Evolutionary conservation across 2,888 invertebrate genomes (phyloP).

Genomic region (Drosophila vallismaia): DNA sequence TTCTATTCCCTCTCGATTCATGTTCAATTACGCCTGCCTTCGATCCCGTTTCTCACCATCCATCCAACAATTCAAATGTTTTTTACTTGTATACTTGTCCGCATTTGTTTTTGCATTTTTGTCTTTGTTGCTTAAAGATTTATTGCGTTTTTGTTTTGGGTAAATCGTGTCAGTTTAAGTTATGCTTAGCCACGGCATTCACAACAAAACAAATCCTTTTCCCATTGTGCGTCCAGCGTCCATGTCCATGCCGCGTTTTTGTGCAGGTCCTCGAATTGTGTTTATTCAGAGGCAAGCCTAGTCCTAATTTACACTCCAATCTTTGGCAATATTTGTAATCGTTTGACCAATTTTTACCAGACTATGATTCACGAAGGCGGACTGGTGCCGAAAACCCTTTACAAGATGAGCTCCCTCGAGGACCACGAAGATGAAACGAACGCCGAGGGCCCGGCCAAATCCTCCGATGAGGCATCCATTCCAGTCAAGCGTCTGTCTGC

Average conservation of each 20-base stretch:
- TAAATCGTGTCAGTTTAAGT: slow-evolving; percentile 28
- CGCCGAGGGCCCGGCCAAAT: not conserved
- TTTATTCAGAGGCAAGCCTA: slow-evolving; percentile 15
- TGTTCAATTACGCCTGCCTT: slow-evolving; percentile 20
- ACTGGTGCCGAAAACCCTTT: slow-evolving; percentile 93
- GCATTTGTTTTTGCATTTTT: slow-evolving; percentile 26
- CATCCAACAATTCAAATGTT: slow-evolving; percentile 3
- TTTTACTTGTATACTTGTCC: slow-evolving; percentile 8
- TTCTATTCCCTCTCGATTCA: slow-evolving; percentile 44
- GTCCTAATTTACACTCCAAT: not conserved
- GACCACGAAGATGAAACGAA: slow-evolving; percentile 56
- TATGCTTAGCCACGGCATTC: slow-evolving; percentile 19
- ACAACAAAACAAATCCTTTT: not conserved
- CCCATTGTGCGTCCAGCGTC: slow-evolving; percentile 13
- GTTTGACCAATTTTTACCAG: slow-evolving; percentile 86
- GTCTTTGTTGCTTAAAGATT: slow-evolving; percentile 17
- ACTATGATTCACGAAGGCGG: slow-evolving; percentile 94
- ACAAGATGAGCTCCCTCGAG: slow-evolving; percentile 86
- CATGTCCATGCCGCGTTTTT: slow-evolving; percentile 1
- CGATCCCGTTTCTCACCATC: slow-evolving; percentile 12
- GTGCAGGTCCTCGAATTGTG: slow-evolving; percentile 12
- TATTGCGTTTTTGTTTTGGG: slow-evolving; percentile 21
- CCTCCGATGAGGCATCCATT: not conserved
- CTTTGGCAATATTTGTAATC: slow-evolving; percentile 84
- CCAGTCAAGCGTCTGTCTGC: slow-evolving; percentile 60